Evolutionary conservation across 2,797 vertebrate species (phyloP).

Genomic region (Peromyscus nudipes): DNA sequence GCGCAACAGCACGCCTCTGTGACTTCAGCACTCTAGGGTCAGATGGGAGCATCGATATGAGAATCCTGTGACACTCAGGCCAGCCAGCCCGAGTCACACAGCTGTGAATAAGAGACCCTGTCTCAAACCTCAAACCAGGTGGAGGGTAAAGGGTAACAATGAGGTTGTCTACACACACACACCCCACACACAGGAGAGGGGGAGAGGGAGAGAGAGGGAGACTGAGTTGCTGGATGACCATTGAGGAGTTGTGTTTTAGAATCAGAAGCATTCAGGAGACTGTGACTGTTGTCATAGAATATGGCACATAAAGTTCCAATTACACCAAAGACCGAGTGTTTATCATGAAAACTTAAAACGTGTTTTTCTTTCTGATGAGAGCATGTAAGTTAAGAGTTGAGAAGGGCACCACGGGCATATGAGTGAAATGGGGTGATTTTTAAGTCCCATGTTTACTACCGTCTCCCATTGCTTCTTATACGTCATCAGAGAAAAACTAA

Average conservation of each 20-base stretch:
- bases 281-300: conserved; percentile 26
- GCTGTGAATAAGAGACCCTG: too few relatives aligned
- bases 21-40: not conserved
- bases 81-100: too few relatives aligned
- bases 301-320: not conserved
- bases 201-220: too few relatives aligned
- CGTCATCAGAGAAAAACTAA: not conserved
- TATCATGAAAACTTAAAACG: conserved; percentile 38
- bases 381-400: not conserved
- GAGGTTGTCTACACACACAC: not conserved
- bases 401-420: not conserved
- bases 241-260: conserved; percentile 22
- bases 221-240: not conserved
- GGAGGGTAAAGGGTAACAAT: not conserved
- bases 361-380: not conserved
- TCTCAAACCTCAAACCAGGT: not conserved
- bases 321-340: conserved; percentile 45
- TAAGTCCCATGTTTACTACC: not conserved
- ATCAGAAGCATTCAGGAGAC: not conserved
- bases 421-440: not conserved
- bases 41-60: not conserved
- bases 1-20: not conserved
- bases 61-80: not conserved
- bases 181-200: not conserved
- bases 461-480: not conserved